Conservation (phyloP, 1,140 invertebrate genomes). For the Nasonia longicornis region DNA sequence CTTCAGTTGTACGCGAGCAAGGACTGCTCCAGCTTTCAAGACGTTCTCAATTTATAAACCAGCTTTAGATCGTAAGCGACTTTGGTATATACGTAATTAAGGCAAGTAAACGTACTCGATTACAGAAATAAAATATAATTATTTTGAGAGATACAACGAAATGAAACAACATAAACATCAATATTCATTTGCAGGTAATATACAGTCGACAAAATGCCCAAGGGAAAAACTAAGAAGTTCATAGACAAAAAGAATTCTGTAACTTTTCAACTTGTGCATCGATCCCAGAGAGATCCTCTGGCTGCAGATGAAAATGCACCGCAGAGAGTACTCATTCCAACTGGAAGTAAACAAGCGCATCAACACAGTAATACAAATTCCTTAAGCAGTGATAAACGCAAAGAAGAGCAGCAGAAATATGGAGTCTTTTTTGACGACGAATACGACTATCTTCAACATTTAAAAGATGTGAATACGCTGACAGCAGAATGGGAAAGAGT, state of each 20-base stretch:
- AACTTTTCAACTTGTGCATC: constrained; percentile 91
- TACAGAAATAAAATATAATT: background rate
- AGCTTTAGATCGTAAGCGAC: no score
- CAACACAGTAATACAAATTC: background rate
- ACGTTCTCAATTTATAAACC: no score
- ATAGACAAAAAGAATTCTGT: constrained; percentile 93
- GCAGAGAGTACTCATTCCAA: constrained; percentile 83
- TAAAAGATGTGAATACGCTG: constrained; percentile 78
- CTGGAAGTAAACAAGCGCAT: constrained; percentile 53
- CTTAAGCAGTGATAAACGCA: constrained; percentile 70
- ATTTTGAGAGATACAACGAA: background rate
- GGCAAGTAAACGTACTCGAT: background rate
- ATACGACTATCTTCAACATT: constrained; percentile 95
- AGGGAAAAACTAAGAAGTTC: constrained; percentile 82
- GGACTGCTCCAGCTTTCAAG: background rate
- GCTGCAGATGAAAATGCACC: constrained; percentile 89
- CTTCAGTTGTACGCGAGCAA: no score
- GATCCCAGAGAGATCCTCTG: constrained; percentile 93
- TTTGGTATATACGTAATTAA: background rate
- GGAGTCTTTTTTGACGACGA: constrained; percentile 97
- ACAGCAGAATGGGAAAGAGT: constrained; percentile 59
- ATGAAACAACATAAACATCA: background rate
- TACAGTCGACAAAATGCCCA: constrained; percentile 66
- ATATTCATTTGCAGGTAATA: background rate
- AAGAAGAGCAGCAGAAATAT: constrained; percentile 85